Evolutionary conservation across 2,888 invertebrate genomes (phyloP).

Genomic region (Chymomyza fuscimana): DNA sequence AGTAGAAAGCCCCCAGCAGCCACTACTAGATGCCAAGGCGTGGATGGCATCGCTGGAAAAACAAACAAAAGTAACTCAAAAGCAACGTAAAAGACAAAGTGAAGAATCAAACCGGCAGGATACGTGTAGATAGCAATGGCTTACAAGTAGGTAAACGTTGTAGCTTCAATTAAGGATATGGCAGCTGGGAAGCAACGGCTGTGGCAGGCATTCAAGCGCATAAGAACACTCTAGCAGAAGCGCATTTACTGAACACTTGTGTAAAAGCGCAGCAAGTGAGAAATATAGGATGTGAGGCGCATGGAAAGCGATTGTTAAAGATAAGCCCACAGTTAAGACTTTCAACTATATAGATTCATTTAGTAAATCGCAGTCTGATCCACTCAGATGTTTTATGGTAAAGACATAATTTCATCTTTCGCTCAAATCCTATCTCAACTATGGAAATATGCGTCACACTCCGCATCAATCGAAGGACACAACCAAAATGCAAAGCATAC

Average conservation of each 20-base stretch:
- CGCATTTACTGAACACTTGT: not conserved
- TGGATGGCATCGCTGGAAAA: slow-evolving; percentile 37
- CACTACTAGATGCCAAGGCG: not conserved
- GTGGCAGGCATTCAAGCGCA: slow-evolving; percentile 4
- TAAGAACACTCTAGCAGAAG: not conserved
- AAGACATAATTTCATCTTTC: not conserved
- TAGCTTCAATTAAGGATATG: slow-evolving; percentile 55
- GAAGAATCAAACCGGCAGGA: slow-evolving; percentile 9
- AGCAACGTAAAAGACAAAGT: slow-evolving; percentile 47
- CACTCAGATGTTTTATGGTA: not conserved
- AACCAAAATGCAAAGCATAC: not conserved
- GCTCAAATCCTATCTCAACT: not conserved
- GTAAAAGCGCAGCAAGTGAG: not conserved
- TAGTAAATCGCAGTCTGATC: not conserved
- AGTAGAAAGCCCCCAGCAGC: not conserved
- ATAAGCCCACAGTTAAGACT: not conserved
- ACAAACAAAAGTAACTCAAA: slow-evolving; percentile 58
- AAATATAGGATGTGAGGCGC: not conserved
- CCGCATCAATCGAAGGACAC: not conserved
- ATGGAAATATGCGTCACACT: not conserved
- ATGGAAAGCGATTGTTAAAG: not conserved
- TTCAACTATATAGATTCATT: not conserved
- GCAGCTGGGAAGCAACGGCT: slow-evolving; percentile 22
- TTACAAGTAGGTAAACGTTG: slow-evolving; percentile 65
- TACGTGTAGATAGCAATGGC: slow-evolving; percentile 26